Evolutionary conservation across 2,113 vertebrate species (phyloP).

Genomic region (Tetraodon nigroviridis): DNA sequence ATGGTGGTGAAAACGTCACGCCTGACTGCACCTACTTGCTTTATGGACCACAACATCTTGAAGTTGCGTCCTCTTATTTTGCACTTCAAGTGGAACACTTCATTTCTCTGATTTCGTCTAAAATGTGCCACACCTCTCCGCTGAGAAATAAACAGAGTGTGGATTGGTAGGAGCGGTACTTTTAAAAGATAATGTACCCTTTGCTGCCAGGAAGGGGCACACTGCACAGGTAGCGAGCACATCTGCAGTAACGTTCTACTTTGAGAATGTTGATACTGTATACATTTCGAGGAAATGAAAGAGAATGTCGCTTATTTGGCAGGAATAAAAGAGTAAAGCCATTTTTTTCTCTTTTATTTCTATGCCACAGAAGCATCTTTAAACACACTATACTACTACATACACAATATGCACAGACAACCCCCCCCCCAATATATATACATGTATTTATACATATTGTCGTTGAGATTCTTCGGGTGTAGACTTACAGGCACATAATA

Average conservation of each 20-base stretch:
- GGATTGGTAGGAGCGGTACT: constrained; percentile 6
- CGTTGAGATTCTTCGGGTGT: no score
- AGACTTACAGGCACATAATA: no score
- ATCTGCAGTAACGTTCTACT: constrained; percentile 3
- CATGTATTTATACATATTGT: no score
- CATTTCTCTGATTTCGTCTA: no score
- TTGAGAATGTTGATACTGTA: neutral
- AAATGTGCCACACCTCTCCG: no score
- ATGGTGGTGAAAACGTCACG: constrained; percentile 25
- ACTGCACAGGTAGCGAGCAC: constrained; percentile 7
- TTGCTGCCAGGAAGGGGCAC: constrained; percentile 65
- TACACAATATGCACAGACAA: constrained; percentile 3
- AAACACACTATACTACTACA: constrained; percentile 30
- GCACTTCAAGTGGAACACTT: no score
- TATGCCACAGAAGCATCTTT: constrained; percentile 24
- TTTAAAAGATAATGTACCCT: constrained; percentile 1
- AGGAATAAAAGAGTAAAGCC: constrained; percentile 57
- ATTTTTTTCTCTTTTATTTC: constrained; percentile 41
- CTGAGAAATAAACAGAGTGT: no score
- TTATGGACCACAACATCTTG: constrained; percentile 47
- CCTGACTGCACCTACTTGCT: constrained; percentile 37
- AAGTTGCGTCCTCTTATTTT: constrained; percentile 11
- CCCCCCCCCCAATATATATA: no score
- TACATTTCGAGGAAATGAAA: constrained; percentile 68
- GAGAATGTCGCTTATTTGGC: constrained; percentile 73